Base-by-base conservation (phyloP, 2,113 vertebrate species). In the Phoxinus phoxinus region DNA sequence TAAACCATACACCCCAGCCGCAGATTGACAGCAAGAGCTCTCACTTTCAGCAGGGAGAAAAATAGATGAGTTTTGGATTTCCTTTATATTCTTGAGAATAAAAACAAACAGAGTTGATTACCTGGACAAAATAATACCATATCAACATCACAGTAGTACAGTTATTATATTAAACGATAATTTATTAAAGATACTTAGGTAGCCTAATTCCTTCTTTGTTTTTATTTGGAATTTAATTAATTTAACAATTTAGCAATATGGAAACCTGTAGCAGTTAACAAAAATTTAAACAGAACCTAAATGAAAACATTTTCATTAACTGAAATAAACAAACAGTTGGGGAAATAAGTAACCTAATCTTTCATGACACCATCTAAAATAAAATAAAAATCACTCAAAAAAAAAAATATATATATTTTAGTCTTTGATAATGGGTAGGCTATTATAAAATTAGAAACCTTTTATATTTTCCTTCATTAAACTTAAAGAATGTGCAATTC, bases 11-110 rank as follows among this genome's bases (percentile, higher is more conserved):
- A 51, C 30, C 80, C 59, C 80, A 78, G 48, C 76, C 53, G 53
- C 53, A 65, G 78, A 61, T 81, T 65, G 59, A 71, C 65, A 44
- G 27, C 65, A 58, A 41, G 10, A 72, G 48, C 65, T 71, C 81
- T 83, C 81, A 58, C 81, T 51, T 79, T 79, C 61, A 61, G 8
- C 30, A 1, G 56, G 21, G 56, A 61, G 35, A 53, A 76, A 67
- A 51, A 32, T 30, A 76, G 74, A 76, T 23, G 25, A 76, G 74
- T 51, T 46, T 48, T 48, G 48, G 30, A 25, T 76, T 75, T 30
- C 15, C 3, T 51, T 51, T n/a, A 46, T 51, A 17, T 48, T 46
- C 51, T 53, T 53, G n/a, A 30, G 17, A 25, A 53, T 53, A 74
- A 25, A 51, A 46, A 3, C 41, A 17, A 27, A 41, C 32, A 23